Conservation (phyloP, 1,140 invertebrate species). For the Nasonia vitripennis region DNA sequence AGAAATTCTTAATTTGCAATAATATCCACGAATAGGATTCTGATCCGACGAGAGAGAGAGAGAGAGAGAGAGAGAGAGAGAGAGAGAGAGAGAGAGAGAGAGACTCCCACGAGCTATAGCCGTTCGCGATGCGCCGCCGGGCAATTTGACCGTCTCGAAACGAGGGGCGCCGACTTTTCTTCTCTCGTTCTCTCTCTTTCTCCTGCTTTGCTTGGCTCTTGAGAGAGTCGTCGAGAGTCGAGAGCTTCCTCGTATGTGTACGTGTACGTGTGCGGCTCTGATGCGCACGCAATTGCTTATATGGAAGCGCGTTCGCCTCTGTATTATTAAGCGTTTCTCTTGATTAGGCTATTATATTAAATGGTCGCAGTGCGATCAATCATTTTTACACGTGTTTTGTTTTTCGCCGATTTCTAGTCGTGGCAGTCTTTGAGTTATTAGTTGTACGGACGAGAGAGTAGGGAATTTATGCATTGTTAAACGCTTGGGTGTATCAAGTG, state of each 20-base stretch:
- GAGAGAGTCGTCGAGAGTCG: slow-evolving; percentile 9
- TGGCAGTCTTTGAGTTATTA: background rate
- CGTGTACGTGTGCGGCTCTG: background rate
- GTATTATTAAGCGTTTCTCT: slow-evolving; percentile 50
- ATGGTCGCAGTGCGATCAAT: slow-evolving; percentile 16
- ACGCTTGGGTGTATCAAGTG: too few relatives aligned
- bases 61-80: background rate
- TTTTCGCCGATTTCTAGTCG: background rate
- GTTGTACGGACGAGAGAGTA: too few relatives aligned
- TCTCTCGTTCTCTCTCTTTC: background rate
- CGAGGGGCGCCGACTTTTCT: slow-evolving; percentile 36
- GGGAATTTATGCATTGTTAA: too few relatives aligned
- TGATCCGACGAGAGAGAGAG: background rate
- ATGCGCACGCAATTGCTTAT: slow-evolving; percentile 46
- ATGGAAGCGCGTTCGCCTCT: slow-evolving; percentile 18
- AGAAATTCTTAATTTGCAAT: slow-evolving; percentile 51
- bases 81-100: background rate
- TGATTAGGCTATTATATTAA: slow-evolving; percentile 49
- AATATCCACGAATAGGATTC: slow-evolving; percentile 47
- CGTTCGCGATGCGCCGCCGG: slow-evolving; percentile 22
- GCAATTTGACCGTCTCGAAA: slow-evolving; percentile 49
- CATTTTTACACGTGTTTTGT: slow-evolving; percentile 37
- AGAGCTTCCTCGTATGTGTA: slow-evolving; percentile 32
- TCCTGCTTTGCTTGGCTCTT: slow-evolving; percentile 25
- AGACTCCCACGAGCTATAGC: slow-evolving; percentile 25